Evolutionary conservation across 2,888 invertebrate genomes (phyloP).

Genomic region (Thymelicus sylvestris): DNA sequence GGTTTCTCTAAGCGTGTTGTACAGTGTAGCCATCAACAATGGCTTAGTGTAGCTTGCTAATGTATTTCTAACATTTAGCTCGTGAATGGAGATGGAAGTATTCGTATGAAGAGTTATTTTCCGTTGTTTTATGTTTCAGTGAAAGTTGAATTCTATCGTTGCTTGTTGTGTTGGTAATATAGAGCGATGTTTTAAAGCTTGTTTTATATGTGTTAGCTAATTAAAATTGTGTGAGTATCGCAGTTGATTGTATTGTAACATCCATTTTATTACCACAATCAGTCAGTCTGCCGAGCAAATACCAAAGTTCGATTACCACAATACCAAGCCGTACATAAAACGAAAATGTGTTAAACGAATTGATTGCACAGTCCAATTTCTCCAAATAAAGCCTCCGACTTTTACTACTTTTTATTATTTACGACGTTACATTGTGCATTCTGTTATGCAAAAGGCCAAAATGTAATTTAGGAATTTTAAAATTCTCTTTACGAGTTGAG

Average conservation of each 20-base stretch:
- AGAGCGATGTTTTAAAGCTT: too few relatives aligned
- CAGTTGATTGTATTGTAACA: too few relatives aligned
- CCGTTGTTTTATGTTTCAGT: background rate
- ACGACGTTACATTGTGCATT: background rate
- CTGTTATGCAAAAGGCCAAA: background rate
- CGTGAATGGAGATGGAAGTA: constrained; percentile 5
- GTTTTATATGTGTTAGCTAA: too few relatives aligned
- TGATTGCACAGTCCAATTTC: too few relatives aligned
- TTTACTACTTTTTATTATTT: background rate
- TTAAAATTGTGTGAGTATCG: too few relatives aligned
- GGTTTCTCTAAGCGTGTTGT: constrained; percentile 1
- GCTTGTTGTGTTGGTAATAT: too few relatives aligned
- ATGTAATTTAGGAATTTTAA: background rate
- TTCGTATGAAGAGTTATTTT: constrained; percentile 3
- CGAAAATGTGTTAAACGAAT: too few relatives aligned
- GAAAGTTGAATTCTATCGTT: background rate
- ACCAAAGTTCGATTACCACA: too few relatives aligned
- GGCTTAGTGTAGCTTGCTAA: background rate
- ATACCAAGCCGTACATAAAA: too few relatives aligned
- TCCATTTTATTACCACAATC: too few relatives aligned
- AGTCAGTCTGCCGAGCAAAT: too few relatives aligned
- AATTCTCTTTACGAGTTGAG: constrained; percentile 42
- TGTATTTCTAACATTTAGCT: constrained; percentile 6
- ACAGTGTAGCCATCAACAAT: constrained; percentile 4
- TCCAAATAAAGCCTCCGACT: too few relatives aligned